Evolutionary conservation across 2,888 invertebrate genomes (phyloP).

Genomic region (Tillus elongatus): DNA sequence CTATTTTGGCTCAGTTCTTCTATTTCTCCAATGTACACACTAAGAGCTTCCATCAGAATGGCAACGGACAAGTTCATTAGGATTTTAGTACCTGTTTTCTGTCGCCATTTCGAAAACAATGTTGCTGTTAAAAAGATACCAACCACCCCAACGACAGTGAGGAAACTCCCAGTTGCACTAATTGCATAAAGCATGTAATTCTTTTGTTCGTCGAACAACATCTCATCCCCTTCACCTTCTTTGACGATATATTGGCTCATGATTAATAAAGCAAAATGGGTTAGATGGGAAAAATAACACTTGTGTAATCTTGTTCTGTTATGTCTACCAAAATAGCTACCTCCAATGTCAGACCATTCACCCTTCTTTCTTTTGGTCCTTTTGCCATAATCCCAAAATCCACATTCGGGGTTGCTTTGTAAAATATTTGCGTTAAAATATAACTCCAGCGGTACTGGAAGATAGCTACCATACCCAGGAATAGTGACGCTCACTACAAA

Average conservation of each 20-base stretch:
- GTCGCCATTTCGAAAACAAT: conserved; percentile 51
- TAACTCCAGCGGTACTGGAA: conserved; percentile 48
- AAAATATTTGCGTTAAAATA: conserved; percentile 44
- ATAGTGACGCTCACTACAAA: conserved; percentile 52
- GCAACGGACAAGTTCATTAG: conserved; percentile 50
- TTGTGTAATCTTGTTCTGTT: conserved; percentile 41
- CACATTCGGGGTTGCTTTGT: conserved; percentile 40
- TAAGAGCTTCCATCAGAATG: conserved; percentile 42
- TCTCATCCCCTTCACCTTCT: conserved; percentile 16
- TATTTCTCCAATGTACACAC: conserved; percentile 30
- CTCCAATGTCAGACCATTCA: conserved; percentile 50
- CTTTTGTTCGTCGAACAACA: too few relatives aligned
- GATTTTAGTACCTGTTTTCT: conserved; percentile 53
- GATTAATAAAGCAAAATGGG: conserved; percentile 51
- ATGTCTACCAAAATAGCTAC: conserved; percentile 37
- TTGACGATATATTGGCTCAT: conserved; percentile 20
- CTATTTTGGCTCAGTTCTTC: conserved; percentile 10
- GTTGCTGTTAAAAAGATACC: conserved; percentile 47
- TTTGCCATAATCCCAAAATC: conserved; percentile 48
- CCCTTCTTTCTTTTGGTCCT: conserved; percentile 33
- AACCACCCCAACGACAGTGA: conserved; percentile 46
- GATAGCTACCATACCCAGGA: conserved; percentile 48
- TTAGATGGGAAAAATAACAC: conserved; percentile 50
- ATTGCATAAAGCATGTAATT: too few relatives aligned
- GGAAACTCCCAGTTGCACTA: conserved; percentile 44